Conservation (phyloP, 2,888 invertebrate genomes). For the Tineola bisselliella region DNA sequence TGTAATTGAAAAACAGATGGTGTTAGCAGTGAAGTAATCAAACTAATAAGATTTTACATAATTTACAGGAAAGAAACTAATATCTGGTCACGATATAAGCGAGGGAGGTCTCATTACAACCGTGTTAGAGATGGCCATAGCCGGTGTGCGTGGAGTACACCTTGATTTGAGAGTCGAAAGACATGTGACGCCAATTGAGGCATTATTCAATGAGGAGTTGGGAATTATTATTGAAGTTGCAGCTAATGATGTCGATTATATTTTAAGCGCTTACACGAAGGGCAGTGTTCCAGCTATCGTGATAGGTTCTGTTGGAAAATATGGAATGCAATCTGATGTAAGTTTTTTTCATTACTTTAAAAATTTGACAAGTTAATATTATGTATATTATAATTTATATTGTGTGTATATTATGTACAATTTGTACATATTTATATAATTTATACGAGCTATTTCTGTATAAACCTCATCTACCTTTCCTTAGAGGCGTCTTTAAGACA, state of each 20-base stretch:
- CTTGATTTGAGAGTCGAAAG: slow-evolving; percentile 64
- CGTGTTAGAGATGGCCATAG: slow-evolving; percentile 95
- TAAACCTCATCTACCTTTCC: no score
- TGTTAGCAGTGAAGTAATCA: no score
- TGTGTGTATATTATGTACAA: no score
- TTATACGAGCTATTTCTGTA: no score
- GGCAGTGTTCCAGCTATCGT: slow-evolving; percentile 70
- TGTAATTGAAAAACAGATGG: no score
- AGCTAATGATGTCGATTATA: slow-evolving; percentile 61
- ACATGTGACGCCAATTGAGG: slow-evolving; percentile 67
- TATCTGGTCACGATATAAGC: slow-evolving; percentile 94
- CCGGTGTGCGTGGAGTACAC: slow-evolving; percentile 83
- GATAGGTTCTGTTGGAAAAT: slow-evolving; percentile 74
- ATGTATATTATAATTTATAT: no score
- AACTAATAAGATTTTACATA: no score
- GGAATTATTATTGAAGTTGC: slow-evolving; percentile 85
- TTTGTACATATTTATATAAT: no score
- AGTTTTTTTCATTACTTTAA: no score
- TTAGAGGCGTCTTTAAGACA: no score
- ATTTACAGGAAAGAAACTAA: slow-evolving; percentile 72
- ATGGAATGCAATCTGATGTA: slow-evolving; percentile 73
- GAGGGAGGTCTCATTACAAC: slow-evolving; percentile 95
- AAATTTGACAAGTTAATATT: no score
- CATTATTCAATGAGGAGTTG: slow-evolving; percentile 86
- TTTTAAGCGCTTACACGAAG: slow-evolving; percentile 69